These are phyloP conservation scores for Borostomias antarcticus DNA, from an alignment of 2,797 vertebrate species.

Conservation along the genomic window DNA sequence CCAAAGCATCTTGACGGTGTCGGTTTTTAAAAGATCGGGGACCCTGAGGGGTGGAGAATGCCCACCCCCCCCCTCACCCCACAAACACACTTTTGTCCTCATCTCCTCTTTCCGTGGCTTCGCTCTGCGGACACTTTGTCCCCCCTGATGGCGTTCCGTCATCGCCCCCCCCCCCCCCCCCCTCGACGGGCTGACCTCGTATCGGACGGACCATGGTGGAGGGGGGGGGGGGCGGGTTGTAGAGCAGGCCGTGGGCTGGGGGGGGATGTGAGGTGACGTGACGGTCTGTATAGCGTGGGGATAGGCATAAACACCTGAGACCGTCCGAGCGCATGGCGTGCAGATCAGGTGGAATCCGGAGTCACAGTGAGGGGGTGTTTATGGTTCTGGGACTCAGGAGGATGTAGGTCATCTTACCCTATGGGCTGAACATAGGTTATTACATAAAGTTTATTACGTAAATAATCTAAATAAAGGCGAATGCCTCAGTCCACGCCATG, in stretches of 20 bases:
- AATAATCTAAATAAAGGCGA: background rate
- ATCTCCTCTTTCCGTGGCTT: slow-evolving; percentile 54
- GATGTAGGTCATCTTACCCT: background rate
- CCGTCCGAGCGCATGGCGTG: background rate
- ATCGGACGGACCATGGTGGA: slow-evolving; percentile 60
- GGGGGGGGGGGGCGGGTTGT: too few relatives aligned
- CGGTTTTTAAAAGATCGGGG: slow-evolving; percentile 41
- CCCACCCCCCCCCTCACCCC: slow-evolving; percentile 28
- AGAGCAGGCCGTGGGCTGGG: slow-evolving; percentile 43
- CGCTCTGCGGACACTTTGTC: background rate
- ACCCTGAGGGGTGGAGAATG: slow-evolving; percentile 58
- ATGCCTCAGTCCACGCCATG: too few relatives aligned
- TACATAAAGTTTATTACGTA: background rate
- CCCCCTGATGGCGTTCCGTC: too few relatives aligned
- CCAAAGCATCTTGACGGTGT: slow-evolving; percentile 59
- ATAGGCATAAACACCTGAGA: background rate
- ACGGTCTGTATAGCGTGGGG: background rate
- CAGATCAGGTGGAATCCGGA: background rate
- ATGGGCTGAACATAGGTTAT: background rate
- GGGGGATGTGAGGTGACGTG: slow-evolving; percentile 44
- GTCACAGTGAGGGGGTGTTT: background rate
- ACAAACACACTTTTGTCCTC: slow-evolving; percentile 58
- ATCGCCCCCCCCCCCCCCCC: slow-evolving; percentile 24
- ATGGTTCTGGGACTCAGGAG: background rate
- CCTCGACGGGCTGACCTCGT: slow-evolving; percentile 55